Evolutionary conservation across 2,797 vertebrate species (phyloP), one percentile per base, ranked within the genome.

Genomic region (Anas bernieri): DNA sequence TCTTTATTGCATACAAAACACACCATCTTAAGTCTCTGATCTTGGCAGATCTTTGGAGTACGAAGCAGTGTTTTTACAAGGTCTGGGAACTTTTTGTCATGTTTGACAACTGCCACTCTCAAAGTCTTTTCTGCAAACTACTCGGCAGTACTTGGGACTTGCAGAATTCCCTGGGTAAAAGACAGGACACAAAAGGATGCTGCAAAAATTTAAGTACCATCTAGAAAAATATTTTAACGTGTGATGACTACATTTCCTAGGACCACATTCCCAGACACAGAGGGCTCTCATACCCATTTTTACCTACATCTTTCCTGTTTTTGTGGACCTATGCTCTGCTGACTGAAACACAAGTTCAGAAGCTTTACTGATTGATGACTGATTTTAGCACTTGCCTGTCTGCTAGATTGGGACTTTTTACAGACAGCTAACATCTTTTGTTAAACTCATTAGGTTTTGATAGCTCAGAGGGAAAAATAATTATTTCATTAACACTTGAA

Each of bases 401-500:
- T 69, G 45, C 41, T 82, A 80, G 77, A 79, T 0, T 61, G 31
- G 31, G 46, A 76, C 48, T 50, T 94, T 61, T 74, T 82, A 85
- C 35, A 87, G 26, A 62, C 8, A 69, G 30, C 21, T 75, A 76
- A 64, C 18, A 52, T 81, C 35, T 78, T 81, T 64, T 39, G 54
- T 62, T 43, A 89, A 94, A 69, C 37, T 84, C 67, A 63, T 82
- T 88, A 77, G 26, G 58, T 95, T 83, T 55, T 82, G 23, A 83
- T 74, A 50, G 62, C 85, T 83, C 3, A 1, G 10, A 26, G n/a
- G 80, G 73, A 91, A 96, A 96, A 92, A 50, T 52, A 94, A 94
- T 92, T 93, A 85, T 87, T 94, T 95, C 85, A 89, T 93, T 96
- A 95, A 78, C 69, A 92, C 43, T 64, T 81, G 41, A 78, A 72